Conservation (phyloP, 2,888 invertebrate species). For the Aricia artaxerxes region DNA sequence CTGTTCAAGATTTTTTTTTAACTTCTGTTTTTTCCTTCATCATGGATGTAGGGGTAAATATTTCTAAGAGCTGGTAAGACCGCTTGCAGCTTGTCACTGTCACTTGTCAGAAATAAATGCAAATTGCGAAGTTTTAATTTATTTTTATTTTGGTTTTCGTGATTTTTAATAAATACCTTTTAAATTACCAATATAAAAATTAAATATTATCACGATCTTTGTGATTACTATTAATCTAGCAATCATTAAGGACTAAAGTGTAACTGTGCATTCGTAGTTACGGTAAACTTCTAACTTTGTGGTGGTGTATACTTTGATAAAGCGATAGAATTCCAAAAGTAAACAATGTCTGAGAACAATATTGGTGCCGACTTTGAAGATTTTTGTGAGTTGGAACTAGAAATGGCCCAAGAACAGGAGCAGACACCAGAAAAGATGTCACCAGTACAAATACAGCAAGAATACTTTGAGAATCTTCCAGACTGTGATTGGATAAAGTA, state of each 20-base stretch:
- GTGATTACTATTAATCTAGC: neutral
- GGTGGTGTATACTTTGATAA: neutral
- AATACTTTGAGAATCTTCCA: conserved; percentile 79
- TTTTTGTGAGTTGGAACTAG: conserved; percentile 34
- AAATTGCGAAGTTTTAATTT: neutral
- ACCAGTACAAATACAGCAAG: conserved; percentile 75
- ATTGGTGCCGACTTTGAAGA: conserved; percentile 35
- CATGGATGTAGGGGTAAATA: neutral
- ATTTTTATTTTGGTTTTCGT: neutral
- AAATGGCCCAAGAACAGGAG: conserved; percentile 23
- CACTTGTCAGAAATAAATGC: neutral
- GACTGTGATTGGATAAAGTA: conserved; percentile 79
- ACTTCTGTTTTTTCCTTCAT: neutral
- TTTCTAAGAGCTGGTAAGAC: neutral
- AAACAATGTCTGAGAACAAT: conserved; percentile 14
- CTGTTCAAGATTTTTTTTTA: neutral
- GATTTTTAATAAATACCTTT: neutral
- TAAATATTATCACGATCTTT: neutral
- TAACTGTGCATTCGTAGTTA: neutral
- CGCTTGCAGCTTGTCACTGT: neutral
- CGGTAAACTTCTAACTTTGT: neutral
- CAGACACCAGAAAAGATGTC: conserved; percentile 44
- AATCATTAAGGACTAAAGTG: neutral
- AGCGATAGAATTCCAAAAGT: neutral
- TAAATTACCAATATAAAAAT: neutral